A percentile compares a stretch with the other conserved stretches of the same genome.
Conservation (phyloP, 2,888 invertebrate genomes). For the Fabriciana adippe region DNA sequence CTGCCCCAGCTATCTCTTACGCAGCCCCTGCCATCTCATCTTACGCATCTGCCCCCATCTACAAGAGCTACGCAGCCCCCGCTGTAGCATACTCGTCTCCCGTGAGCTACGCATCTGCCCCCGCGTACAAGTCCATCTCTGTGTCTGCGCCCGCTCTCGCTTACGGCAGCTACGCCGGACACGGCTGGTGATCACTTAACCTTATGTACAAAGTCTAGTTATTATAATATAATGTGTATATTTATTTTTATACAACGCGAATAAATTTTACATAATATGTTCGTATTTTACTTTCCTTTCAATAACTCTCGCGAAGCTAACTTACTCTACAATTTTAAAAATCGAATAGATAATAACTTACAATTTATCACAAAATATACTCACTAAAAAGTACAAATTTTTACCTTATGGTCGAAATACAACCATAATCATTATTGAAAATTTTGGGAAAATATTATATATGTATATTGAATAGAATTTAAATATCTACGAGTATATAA, state of each 20-base stretch:
- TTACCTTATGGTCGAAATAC: too few species aligned
- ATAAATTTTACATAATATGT: constrained; percentile 55
- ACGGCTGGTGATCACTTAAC: constrained; percentile 83
- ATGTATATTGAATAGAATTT: too few species aligned
- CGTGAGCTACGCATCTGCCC: constrained; percentile 44
- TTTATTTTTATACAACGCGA: constrained; percentile 69
- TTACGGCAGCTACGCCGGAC: constrained; percentile 70
- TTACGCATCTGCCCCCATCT: constrained; percentile 37
- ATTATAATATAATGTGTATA: constrained; percentile 62
- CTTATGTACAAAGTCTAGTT: constrained; percentile 61
- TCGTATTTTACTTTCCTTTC: constrained; percentile 10
- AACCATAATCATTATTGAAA: too few species aligned
- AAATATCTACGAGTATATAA: too few species aligned
- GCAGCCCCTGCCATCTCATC: constrained; percentile 55
- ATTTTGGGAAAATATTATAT: too few species aligned
- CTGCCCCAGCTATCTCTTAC: constrained; percentile 48
- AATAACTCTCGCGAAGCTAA: neutral
- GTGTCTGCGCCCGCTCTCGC: constrained; percentile 44
- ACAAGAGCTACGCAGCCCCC: constrained; percentile 74
- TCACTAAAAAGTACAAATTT: too few species aligned
- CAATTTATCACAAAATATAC: too few species aligned
- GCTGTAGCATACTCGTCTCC: constrained; percentile 51
- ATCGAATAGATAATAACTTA: too few species aligned
- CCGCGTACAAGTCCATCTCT: constrained; percentile 43
- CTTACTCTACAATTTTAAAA: too few species aligned